Evolutionary conservation across 2,113 vertebrate genomes (phyloP).

Genomic region (Dipodomys ordii): DNA sequence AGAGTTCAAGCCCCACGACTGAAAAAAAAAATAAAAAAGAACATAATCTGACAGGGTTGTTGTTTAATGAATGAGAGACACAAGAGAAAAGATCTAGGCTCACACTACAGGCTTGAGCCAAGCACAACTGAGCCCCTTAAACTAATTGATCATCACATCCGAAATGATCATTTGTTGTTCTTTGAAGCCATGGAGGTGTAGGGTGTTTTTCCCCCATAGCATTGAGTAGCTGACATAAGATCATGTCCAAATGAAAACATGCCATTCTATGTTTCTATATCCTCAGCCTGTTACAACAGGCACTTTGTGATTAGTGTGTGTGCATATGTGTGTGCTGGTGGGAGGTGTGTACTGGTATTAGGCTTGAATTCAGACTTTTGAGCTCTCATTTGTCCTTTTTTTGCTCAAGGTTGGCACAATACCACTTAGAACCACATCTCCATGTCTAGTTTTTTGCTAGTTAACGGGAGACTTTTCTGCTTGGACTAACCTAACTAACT

Average conservation of each 20-base stretch:
- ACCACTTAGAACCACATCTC: no score
- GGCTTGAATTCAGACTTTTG: no score
- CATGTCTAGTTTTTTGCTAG: no score
- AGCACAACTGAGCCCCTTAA: neutral
- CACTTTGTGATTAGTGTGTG: no score
- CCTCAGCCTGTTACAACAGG: neutral
- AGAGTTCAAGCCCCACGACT: no score
- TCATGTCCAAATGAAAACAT: neutral
- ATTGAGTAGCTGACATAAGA: slow-evolving; percentile 1
- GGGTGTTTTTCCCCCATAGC: neutral
- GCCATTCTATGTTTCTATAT: neutral
- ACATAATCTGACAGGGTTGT: neutral
- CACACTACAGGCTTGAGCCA: neutral
- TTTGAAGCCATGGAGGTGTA: slow-evolving; percentile 29
- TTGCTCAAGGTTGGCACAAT: no score
- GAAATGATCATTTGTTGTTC: neutral
- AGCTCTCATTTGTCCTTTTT: no score
- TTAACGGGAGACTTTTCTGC: no score
- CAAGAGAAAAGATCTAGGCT: neutral
- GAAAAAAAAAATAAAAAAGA: neutral
- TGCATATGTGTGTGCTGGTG: no score
- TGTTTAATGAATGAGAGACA: neutral
- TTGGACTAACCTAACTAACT: no score
- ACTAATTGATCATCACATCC: neutral
- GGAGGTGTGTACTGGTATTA: no score